phyloP scores from a whole-genome alignment of 2,113 vertebrate species.

The Falcunculus frontatus region DNA sequence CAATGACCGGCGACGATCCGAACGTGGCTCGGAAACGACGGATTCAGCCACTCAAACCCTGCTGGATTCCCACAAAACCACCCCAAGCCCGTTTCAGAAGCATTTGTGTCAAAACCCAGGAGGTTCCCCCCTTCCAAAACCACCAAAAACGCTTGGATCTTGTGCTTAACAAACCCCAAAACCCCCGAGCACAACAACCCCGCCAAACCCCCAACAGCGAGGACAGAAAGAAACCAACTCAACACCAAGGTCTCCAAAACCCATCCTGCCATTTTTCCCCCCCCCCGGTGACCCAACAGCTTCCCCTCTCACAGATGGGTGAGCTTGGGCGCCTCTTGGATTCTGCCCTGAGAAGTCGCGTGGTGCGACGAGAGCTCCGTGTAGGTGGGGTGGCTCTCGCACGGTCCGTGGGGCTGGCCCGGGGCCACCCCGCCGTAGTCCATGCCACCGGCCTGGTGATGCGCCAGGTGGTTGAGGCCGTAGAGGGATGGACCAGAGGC shows the following conservation, averaged over 20 bases:
- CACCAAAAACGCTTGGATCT: neutral
- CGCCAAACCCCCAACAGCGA: neutral
- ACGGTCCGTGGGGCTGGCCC: conserved; percentile 91
- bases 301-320: conserved; percentile 92
- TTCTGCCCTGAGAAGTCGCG: conserved; percentile 95
- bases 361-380: conserved; percentile 95
- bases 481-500: conserved; percentile 89
- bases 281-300: fast-evolving
- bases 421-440: conserved; percentile 91
- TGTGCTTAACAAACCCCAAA: neutral
- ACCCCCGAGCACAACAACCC: neutral
- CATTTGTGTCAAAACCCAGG: neutral
- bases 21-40: neutral
- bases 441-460: conserved; percentile 89
- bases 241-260: conserved; percentile 11
- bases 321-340: conserved; percentile 99
- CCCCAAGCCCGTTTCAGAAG: neutral
- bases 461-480: conserved; percentile 90
- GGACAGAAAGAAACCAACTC: neutral
- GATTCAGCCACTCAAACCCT: neutral
- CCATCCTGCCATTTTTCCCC: neutral
- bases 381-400: conserved; percentile 89
- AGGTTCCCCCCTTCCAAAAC: neutral
- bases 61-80: neutral
- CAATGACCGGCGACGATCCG: fast-evolving